Conservation (phyloP, 2,797 vertebrate species). For the Chrysocyon brachyurus region DNA sequence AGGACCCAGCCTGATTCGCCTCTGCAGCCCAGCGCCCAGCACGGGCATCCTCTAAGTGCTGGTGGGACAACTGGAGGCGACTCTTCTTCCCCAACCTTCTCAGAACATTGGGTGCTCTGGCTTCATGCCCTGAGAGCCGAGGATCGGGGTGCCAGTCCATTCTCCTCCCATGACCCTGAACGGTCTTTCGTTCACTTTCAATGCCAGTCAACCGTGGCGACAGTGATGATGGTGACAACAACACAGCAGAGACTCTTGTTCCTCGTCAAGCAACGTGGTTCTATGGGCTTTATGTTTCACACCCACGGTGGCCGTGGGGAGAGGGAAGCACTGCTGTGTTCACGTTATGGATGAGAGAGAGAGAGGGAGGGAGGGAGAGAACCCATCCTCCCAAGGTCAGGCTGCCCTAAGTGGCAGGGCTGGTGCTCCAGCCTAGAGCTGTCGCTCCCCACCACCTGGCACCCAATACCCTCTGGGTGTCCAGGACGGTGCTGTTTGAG, state of each 20-base stretch:
- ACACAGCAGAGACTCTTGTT: rapidly evolving
- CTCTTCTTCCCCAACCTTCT: background rate
- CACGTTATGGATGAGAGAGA: background rate
- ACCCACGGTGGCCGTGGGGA: rapidly evolving
- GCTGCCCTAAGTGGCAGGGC: background rate
- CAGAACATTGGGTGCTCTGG: rapidly evolving
- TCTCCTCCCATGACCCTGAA: too few species aligned
- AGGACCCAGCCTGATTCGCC: background rate
- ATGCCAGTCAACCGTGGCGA: background rate
- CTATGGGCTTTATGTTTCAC: background rate
- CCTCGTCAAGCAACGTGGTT: rapidly evolving
- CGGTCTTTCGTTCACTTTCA: background rate
- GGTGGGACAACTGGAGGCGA: background rate
- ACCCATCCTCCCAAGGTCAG: background rate
- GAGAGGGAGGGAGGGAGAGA: background rate
- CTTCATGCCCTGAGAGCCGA: background rate
- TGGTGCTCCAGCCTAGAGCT: background rate
- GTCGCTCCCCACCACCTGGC: background rate
- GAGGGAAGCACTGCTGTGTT: background rate
- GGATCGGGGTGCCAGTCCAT: background rate
- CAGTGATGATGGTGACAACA: rapidly evolving
- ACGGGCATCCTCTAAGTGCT: too few species aligned
- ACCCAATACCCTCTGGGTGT: rapidly evolving
- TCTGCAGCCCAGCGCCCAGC: background rate
- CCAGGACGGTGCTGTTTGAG: rapidly evolving